Conservation (phyloP, 2,797 vertebrate genomes). For the Poecilia picta region DNA sequence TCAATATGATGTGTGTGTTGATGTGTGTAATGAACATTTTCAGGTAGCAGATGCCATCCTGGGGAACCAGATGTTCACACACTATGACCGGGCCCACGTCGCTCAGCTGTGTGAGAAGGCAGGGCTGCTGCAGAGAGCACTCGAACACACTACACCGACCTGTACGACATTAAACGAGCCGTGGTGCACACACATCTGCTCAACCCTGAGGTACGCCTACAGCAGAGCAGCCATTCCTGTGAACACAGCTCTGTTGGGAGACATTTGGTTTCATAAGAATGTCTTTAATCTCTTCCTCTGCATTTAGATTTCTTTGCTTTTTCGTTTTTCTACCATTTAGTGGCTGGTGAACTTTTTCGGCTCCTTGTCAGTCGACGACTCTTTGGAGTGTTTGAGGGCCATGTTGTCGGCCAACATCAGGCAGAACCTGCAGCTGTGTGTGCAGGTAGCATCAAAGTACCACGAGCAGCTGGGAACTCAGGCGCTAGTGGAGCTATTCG, state of each 20-base stretch:
- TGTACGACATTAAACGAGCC: constrained; percentile 90
- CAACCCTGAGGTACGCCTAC: constrained; percentile 87
- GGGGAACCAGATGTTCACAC: constrained; percentile 95
- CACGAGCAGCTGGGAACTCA: constrained; percentile 94
- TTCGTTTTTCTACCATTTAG: constrained; percentile 60
- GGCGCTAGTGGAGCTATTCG: constrained; percentile 94
- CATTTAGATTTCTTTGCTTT: constrained; percentile 9
- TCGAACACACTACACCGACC: constrained; percentile 92
- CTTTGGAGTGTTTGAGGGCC: constrained; percentile 92
- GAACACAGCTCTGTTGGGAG: not conserved
- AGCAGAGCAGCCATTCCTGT: constrained; percentile 12
- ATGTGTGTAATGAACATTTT: constrained; percentile 29
- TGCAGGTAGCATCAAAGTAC: constrained; percentile 97
- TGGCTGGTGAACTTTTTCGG: constrained; percentile 95
- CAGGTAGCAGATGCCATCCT: constrained; percentile 95
- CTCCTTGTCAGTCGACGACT: constrained; percentile 91
- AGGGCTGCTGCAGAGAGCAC: constrained; percentile 89
- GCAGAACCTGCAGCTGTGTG: constrained; percentile 97
- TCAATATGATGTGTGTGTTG: constrained; percentile 18
- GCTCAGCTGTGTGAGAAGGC: constrained; percentile 95
- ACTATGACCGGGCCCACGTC: constrained; percentile 90
- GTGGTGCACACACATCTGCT: constrained; percentile 91
- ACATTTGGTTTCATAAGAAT: constrained; percentile 13
- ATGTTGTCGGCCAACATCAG: constrained; percentile 97
- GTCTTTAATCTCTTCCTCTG: not conserved